Evolutionary conservation across 2,888 invertebrate species (phyloP).

Genomic region (Carabus problematicus): DNA sequence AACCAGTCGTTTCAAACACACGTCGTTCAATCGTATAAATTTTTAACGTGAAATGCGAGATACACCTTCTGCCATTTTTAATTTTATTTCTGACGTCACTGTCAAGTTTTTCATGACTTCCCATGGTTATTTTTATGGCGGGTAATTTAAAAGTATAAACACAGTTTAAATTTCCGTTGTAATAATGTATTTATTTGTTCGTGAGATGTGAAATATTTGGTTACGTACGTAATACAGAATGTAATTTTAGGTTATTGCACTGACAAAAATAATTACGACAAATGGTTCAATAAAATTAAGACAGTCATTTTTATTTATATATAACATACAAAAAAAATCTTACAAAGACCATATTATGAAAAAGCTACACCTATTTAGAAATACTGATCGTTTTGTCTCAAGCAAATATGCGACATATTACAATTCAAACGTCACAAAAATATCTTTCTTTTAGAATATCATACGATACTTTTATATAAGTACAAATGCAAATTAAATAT

Average conservation of each 20-base stretch:
- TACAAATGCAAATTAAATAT: slow-evolving; percentile 13
- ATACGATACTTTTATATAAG: slow-evolving; percentile 1
- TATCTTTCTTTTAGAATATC: slow-evolving; percentile 32
- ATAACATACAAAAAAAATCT: slow-evolving; percentile 38
- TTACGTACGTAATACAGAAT: background rate
- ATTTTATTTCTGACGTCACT: slow-evolving; percentile 39
- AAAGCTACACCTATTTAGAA: slow-evolving; percentile 41
- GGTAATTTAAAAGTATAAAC: slow-evolving; percentile 19
- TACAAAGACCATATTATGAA: slow-evolving; percentile 43
- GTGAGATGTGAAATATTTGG: background rate
- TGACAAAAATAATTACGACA: background rate
- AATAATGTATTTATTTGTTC: background rate
- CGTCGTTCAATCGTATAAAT: slow-evolving; percentile 17
- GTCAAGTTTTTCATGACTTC: slow-evolving; percentile 20
- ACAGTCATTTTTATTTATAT: slow-evolving; percentile 38
- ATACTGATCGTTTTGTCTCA: slow-evolving; percentile 35
- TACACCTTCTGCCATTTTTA: slow-evolving; percentile 36
- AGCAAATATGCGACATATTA: slow-evolving; percentile 32
- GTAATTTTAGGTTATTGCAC: background rate
- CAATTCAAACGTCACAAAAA: slow-evolving; percentile 39
- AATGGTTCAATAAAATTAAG: slow-evolving; percentile 26
- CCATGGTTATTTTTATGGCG: slow-evolving; percentile 32
- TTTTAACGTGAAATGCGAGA: slow-evolving; percentile 31
- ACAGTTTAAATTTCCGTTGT: background rate
- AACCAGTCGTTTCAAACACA: slow-evolving; percentile 22